Conservation (phyloP, 2,888 invertebrate species). For the Peribatodes rhomboidaria region DNA sequence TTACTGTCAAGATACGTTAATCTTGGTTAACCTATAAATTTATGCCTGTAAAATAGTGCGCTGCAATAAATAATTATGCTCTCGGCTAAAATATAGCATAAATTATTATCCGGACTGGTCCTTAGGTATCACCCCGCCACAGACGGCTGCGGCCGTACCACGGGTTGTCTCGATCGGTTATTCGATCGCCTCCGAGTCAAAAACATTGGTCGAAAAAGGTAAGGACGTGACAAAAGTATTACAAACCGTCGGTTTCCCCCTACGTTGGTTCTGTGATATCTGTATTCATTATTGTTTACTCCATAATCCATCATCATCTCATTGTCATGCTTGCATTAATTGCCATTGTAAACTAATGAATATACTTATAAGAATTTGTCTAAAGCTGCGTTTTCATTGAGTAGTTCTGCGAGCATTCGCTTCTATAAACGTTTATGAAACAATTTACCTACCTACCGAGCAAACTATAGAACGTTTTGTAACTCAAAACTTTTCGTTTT, state of each 20-base stretch:
- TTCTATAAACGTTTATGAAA: not conserved
- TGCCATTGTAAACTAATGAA: conserved; percentile 37
- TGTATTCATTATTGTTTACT: conserved; percentile 22
- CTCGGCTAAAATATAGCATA: conserved; percentile 43
- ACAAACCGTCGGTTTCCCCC: conserved; percentile 34
- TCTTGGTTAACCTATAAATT: too few relatives aligned
- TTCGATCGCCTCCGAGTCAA: conserved; percentile 81
- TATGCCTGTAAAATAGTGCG: not conserved
- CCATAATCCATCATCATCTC: conserved; percentile 42
- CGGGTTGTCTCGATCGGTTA: conserved; percentile 80
- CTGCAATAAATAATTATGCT: conserved; percentile 6
- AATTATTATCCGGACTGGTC: conserved; percentile 71
- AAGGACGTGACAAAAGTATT: conserved; percentile 63
- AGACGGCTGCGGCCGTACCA: conserved; percentile 79
- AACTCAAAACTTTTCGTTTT: too few relatives aligned
- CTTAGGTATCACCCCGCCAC: conserved; percentile 82
- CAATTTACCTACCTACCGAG: too few relatives aligned
- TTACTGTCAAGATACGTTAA: not conserved
- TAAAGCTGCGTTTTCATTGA: conserved; percentile 8
- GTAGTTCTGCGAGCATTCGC: not conserved
- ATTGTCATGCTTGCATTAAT: conserved; percentile 42
- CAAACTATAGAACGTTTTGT: too few relatives aligned
- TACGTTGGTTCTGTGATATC: conserved; percentile 21
- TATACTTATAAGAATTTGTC: conserved; percentile 1
- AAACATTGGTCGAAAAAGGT: conserved; percentile 83